Conservation (phyloP, 2,113 vertebrate genomes). For the Eulemur rufifrons region DNA sequence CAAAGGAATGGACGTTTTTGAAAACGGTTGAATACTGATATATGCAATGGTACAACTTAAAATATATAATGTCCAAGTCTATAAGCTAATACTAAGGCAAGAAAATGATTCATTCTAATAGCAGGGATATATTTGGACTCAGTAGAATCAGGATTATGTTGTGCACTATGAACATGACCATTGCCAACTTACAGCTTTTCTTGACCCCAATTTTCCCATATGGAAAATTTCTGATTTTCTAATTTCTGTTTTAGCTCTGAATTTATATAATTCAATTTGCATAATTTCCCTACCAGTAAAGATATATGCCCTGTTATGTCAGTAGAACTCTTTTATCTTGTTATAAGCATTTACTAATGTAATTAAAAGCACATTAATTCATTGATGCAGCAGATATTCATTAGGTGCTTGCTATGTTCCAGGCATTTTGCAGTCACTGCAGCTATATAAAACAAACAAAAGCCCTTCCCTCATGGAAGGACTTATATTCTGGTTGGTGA, state of each 20-base stretch:
- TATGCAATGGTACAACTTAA: not conserved
- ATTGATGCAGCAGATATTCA: not conserved
- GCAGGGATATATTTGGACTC: not conserved
- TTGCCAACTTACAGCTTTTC: not conserved
- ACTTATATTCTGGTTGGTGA: not conserved
- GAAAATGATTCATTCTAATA: not conserved
- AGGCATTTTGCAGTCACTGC: not conserved
- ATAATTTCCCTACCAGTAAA: not conserved
- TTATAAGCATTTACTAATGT: not conserved
- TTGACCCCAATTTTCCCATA: not conserved
- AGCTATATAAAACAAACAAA: not conserved
- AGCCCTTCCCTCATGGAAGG: not conserved
- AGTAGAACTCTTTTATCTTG: not conserved
- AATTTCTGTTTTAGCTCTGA: not conserved
- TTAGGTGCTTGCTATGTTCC: not conserved
- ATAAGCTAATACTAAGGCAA: not conserved
- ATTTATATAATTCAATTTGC: not conserved
- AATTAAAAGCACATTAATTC: not conserved
- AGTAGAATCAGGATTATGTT: not conserved
- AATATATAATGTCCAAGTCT: not conserved
- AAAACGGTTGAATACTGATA: not conserved
- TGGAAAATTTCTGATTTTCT: not conserved
- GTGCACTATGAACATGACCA: too few relatives aligned
- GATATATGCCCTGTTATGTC: not conserved
- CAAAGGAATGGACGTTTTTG: not conserved